phyloP scores from a whole-genome alignment of 2,888 invertebrate species.

The Sinentomon sp. region DNA sequence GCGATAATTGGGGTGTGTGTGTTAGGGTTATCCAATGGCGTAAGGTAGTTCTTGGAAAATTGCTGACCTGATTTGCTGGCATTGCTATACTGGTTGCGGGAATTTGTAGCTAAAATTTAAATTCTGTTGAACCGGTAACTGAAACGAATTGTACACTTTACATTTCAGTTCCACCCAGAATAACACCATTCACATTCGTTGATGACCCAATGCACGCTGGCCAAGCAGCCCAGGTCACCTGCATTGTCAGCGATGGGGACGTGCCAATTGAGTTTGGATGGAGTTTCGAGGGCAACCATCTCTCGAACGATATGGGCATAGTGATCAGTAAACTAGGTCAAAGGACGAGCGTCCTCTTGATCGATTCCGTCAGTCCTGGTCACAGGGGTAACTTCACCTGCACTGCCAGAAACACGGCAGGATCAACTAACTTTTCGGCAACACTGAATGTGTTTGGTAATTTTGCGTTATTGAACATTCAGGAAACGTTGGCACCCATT shows the following conservation, averaged over 20 bases:
- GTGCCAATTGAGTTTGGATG: slow-evolving; percentile 20
- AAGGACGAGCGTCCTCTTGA: slow-evolving; percentile 19
- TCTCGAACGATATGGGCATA: slow-evolving; percentile 16
- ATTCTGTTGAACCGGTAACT: too few species aligned
- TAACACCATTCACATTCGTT: slow-evolving; percentile 32
- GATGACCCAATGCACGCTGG: slow-evolving; percentile 34
- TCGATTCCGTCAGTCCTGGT: slow-evolving; percentile 24
- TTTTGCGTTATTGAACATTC: too few species aligned
- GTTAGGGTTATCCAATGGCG: too few species aligned
- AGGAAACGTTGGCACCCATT: too few species aligned
- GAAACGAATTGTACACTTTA: slow-evolving; percentile 4
- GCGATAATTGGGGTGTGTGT: too few species aligned
- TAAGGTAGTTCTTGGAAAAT: too few species aligned
- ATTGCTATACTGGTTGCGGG: too few species aligned
- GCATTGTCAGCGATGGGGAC: slow-evolving; percentile 20
- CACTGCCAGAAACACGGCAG: slow-evolving; percentile 28
- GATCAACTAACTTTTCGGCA: slow-evolving; percentile 26
- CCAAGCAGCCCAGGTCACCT: slow-evolving; percentile 17
- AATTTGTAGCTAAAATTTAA: too few species aligned
- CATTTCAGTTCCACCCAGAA: slow-evolving; percentile 30
- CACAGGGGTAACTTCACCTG: slow-evolving; percentile 33
- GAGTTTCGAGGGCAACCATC: slow-evolving; percentile 21
- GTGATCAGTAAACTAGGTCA: slow-evolving; percentile 24
- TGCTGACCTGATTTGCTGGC: too few species aligned
- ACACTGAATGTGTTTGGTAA: slow-evolving; percentile 29